phyloP scores from a whole-genome alignment of 1,140 invertebrate species.

The Manduca sexta region DNA sequence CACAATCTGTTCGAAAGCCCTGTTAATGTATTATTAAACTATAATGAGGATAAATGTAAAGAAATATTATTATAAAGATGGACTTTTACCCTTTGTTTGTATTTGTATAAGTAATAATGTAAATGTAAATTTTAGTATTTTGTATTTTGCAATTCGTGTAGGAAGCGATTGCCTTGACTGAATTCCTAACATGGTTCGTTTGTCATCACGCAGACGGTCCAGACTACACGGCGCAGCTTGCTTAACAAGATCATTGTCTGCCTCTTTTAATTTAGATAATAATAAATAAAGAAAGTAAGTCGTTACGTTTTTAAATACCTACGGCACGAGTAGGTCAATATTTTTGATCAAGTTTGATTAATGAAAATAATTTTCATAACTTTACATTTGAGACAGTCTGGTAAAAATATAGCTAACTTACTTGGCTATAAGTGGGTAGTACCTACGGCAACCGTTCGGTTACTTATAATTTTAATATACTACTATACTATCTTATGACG shows the following conservation, averaged over 20 bases:
- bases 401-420: too few species aligned
- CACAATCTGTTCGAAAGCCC: too few species aligned
- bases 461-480: too few species aligned
- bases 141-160: slow-evolving; percentile 11
- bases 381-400: neutral
- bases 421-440: neutral
- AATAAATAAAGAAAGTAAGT: neutral
- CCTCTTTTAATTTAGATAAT: neutral
- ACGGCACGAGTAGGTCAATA: too few species aligned
- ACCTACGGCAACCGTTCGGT: too few species aligned
- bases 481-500: too few species aligned
- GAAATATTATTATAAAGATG: too few species aligned
- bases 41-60: too few species aligned
- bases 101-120: neutral
- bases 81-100: too few species aligned
- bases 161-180: slow-evolving; percentile 14
- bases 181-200: slow-evolving; percentile 17
- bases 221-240: slow-evolving; percentile 14
- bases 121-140: neutral
- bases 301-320: too few species aligned
- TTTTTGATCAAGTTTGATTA: too few species aligned
- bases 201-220: slow-evolving; percentile 9
- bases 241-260: neutral
- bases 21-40: too few species aligned
- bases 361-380: neutral